Base-by-base conservation (phyloP, 2,113 vertebrate species). In the Brevimyrus niger region DNA sequence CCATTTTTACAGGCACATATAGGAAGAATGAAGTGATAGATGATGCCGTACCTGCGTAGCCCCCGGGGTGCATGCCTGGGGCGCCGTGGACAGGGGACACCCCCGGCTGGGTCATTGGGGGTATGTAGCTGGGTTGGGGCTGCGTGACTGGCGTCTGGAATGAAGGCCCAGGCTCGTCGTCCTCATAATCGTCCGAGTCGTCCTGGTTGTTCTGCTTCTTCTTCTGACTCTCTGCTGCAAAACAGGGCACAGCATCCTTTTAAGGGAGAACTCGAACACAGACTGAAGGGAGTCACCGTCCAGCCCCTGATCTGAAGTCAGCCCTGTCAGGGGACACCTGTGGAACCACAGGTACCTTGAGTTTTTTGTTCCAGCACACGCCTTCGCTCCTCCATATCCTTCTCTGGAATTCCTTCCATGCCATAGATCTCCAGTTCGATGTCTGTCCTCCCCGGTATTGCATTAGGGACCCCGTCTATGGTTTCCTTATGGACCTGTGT, bases 321-420 rank as follows among this genome's bases (percentile, higher is more conserved):
- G 61, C 17, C 73, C 69, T 4, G 65, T 73, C 31, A 17, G 69
- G 27, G 31, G 11, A 76, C 69, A 7, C 42, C 21, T 23, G 19
- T 4, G 23, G 17, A 21, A 47, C 21, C 0, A 88, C n/a, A 82
- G 0, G 1, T 95, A 99, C 98, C 98, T 96, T 98, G 98, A 80
- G 98, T 98, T 94, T 99, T 99, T 91, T 99, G 98, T 94, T 99
- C 98, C 92, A 99, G 96, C 46, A 98, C 94, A 50, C 98, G 93
- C 87, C 98, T 96, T 91, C 98, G 96, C 90, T 99, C 98, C 92
- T 99, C 98, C 97, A 99, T 98, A 86, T 99, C 98, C 94, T 99
- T 99, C 89, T 99, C 98, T 90, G 98, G 98, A 95, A 99, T 99
- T 88, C 98, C 98, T 90, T 99, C 98, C 98, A 99, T 99, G 84